These are phyloP conservation scores for Tenrec ecaudatus DNA, from an alignment of 2,113 vertebrate species.

Conservation along the genomic window DNA sequence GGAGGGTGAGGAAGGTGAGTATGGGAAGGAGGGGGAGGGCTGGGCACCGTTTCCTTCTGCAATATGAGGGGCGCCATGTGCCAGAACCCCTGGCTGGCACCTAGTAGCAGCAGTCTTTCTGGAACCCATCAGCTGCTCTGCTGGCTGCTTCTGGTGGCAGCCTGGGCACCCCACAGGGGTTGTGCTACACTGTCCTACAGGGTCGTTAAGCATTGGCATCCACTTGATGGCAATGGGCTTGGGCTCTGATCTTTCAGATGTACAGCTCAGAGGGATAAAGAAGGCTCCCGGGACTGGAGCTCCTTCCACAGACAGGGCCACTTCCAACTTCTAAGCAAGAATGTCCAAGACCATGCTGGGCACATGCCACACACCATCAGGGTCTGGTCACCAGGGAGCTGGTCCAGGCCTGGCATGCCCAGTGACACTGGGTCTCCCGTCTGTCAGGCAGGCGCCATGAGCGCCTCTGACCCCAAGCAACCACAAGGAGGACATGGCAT, in stretches of 20 bases:
- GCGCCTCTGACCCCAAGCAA: accelerated
- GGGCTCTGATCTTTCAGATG: not conserved
- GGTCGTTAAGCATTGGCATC: not conserved
- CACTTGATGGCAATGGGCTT: not conserved
- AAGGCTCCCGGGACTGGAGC: not conserved
- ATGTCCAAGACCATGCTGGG: accelerated
- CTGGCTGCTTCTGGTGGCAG: not conserved
- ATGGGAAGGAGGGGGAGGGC: too few species aligned
- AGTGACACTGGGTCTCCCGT: accelerated
- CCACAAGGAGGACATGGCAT: accelerated
- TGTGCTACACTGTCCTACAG: not conserved
- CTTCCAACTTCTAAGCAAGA: too few species aligned
- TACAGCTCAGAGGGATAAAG: accelerated
- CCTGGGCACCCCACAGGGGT: not conserved
- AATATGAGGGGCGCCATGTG: too few species aligned
- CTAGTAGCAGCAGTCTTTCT: not conserved
- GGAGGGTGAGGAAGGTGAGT: too few species aligned
- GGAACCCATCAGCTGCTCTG: not conserved
- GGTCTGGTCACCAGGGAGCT: accelerated
- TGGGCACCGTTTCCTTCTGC: too few species aligned
- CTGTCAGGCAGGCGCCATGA: accelerated
- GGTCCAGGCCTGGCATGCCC: not conserved
- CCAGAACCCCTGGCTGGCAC: too few species aligned
- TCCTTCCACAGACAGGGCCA: not conserved
- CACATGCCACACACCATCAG: accelerated